Percentiles rank a stretch among this genome's conserved stretches.
These are phyloP conservation scores for Todiramphus chloris DNA, from an alignment of 2,113 vertebrate genomes.

Conservation along the genomic window DNA sequence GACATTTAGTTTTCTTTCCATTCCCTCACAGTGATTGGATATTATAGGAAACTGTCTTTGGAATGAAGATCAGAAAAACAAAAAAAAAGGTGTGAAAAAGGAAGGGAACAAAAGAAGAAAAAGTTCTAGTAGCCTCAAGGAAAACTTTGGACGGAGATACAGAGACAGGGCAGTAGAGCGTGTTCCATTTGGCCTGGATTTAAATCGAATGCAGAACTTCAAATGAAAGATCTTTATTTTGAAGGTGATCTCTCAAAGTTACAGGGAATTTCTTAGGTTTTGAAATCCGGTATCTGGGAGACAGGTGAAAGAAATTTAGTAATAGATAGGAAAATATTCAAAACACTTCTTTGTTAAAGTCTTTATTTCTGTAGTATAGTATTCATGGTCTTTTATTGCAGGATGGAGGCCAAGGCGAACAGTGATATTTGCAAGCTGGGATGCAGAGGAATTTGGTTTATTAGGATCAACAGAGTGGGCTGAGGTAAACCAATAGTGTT, in stretches of 20 bases:
- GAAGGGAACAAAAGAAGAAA: neutral
- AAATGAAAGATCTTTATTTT: neutral
- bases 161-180: neutral
- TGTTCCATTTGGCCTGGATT: neutral
- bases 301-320: neutral
- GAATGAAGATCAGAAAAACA: neutral
- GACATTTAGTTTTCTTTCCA: neutral
- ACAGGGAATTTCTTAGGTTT: neutral
- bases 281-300: neutral
- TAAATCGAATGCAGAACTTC: neutral
- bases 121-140: neutral
- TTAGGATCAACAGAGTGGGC: constrained; percentile 96
- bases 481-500: constrained; percentile 80
- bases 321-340: neutral
- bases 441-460: constrained; percentile 96
- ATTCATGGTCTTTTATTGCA: constrained; percentile 46
- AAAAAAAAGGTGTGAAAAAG: neutral
- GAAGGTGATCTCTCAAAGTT: neutral
- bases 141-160: neutral
- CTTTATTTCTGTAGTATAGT: neutral
- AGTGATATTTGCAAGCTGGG: constrained; percentile 96
- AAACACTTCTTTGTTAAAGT: neutral
- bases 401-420: constrained; percentile 94
- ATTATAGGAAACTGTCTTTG: neutral
- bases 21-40: neutral